These are phyloP conservation scores for Cydia strobilella DNA, from an alignment of 1,140 invertebrate species.

Conservation along the genomic window DNA sequence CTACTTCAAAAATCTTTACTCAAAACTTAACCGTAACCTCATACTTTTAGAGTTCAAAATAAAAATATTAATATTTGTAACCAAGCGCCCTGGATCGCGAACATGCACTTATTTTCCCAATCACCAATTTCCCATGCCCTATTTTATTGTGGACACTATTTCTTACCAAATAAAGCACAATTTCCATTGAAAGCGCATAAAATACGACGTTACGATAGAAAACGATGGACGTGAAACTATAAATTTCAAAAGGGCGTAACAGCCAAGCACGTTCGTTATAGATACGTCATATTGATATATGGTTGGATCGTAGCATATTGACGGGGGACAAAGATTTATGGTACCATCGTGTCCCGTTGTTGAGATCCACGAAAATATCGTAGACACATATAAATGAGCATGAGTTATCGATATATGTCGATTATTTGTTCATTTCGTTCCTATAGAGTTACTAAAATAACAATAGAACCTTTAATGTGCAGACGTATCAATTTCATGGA, in stretches of 20 bases:
- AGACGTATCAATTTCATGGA: no score
- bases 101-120: neutral
- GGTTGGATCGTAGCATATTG: neutral
- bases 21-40: neutral
- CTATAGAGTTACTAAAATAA: neutral
- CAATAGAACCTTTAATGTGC: no score
- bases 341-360: neutral
- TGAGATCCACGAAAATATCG: slow-evolving; percentile 8
- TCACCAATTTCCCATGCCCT: neutral
- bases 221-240: neutral
- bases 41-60: neutral
- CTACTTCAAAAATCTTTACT: neutral
- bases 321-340: slow-evolving; percentile 4
- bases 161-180: neutral
- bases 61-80: neutral
- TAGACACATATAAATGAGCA: neutral
- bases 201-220: neutral
- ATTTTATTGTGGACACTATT: neutral
- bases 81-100: neutral
- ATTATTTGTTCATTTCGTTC: neutral
- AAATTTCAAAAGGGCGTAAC: neutral
- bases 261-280: neutral
- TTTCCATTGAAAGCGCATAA: neutral
- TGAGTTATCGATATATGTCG: neutral
- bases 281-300: neutral